Evolutionary conservation across 2,888 invertebrate genomes (phyloP).

Genomic region (Coelinius sp.): DNA sequence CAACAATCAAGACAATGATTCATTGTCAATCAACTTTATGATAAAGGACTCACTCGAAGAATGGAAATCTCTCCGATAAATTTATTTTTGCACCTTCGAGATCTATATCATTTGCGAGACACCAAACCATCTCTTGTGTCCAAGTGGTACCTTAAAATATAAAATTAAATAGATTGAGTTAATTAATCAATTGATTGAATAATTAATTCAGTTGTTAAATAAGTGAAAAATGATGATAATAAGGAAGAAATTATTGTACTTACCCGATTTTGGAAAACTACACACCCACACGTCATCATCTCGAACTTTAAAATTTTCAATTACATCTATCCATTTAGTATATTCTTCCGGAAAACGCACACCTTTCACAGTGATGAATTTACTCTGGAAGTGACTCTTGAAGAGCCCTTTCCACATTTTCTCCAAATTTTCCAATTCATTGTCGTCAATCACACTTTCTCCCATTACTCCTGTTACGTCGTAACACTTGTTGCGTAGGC

Average conservation of each 20-base stretch:
- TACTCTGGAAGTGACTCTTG: not conserved
- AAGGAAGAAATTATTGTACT: conserved; percentile 40
- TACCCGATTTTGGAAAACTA: conserved; percentile 75
- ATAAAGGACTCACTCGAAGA: conserved; percentile 66
- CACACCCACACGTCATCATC: conserved; percentile 74
- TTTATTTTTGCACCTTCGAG: conserved; percentile 74
- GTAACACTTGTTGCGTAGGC: too few species aligned
- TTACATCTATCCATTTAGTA: conserved; percentile 55
- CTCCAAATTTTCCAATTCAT: not conserved
- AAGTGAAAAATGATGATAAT: too few species aligned
- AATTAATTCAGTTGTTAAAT: too few species aligned
- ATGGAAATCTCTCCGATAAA: conserved; percentile 77
- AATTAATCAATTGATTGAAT: not conserved
- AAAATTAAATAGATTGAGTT: not conserved
- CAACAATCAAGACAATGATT: too few species aligned
- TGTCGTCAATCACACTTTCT: too few species aligned
- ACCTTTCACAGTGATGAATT: not conserved
- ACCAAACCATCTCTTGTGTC: conserved; percentile 84
- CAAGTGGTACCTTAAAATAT: conserved; percentile 78
- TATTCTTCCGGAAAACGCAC: not conserved
- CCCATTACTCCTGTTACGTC: too few species aligned
- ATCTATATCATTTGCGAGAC: conserved; percentile 77
- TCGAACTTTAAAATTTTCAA: conserved; percentile 71
- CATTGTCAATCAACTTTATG: too few species aligned
- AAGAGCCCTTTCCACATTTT: not conserved